Evolutionary conservation across 2,113 vertebrate genomes (phyloP).

Genomic region (Tachysurus fulvidraco): DNA sequence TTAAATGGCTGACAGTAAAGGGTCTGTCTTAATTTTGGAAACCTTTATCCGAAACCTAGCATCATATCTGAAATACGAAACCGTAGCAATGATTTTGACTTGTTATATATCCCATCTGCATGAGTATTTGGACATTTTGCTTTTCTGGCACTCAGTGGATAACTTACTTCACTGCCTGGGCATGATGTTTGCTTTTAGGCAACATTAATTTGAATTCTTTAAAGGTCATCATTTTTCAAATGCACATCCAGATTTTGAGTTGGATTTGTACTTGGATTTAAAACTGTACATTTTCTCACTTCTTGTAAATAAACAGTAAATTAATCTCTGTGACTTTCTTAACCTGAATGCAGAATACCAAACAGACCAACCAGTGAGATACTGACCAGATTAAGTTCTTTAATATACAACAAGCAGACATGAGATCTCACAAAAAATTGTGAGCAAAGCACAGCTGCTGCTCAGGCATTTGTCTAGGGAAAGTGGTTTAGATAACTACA

Average conservation of each 20-base stretch:
- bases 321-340: slow-evolving; percentile 36
- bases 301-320: slow-evolving; percentile 93
- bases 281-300: slow-evolving; percentile 95
- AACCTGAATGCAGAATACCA: background rate
- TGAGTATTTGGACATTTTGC: slow-evolving; percentile 18
- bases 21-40: background rate
- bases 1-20: background rate
- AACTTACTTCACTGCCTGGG: slow-evolving; percentile 54
- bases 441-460: slow-evolving; percentile 63
- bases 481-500: slow-evolving; percentile 34
- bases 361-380: slow-evolving; percentile 20
- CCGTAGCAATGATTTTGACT: slow-evolving; percentile 14
- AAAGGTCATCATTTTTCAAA: slow-evolving; percentile 71
- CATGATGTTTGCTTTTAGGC: slow-evolving; percentile 51
- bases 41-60: background rate
- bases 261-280: slow-evolving; percentile 93
- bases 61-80: slow-evolving; percentile 5
- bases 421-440: slow-evolving; percentile 59
- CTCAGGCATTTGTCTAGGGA: slow-evolving; percentile 54
- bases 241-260: slow-evolving; percentile 72
- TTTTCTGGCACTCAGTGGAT: slow-evolving; percentile 15
- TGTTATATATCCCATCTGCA: slow-evolving; percentile 24
- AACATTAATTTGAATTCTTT: slow-evolving; percentile 60
- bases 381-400: slow-evolving; percentile 62
- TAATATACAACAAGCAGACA: slow-evolving; percentile 71